phyloP scores from a whole-genome alignment of 2,888 invertebrate genomes.

The Pheosia tremula region DNA sequence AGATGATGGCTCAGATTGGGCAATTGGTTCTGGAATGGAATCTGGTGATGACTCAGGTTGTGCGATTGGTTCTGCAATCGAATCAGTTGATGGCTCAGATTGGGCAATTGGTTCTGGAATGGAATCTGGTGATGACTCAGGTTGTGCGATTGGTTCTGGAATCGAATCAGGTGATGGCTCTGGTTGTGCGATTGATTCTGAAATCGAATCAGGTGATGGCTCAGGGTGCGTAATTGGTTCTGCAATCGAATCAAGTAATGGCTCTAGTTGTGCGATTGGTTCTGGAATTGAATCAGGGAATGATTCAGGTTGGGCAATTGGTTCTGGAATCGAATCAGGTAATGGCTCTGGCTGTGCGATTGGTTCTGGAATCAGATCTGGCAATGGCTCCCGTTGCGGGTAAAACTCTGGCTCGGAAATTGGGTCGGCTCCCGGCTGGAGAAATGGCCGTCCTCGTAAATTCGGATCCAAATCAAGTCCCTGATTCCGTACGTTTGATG shows the following conservation, averaged over 20 bases:
- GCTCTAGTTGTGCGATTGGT: constrained; percentile 8
- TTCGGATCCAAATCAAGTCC: constrained; percentile 13
- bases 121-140: constrained; percentile 7
- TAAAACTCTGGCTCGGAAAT: neutral
- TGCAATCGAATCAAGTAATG: constrained; percentile 3
- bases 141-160: neutral
- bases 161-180: constrained; percentile 7
- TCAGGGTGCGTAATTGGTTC: constrained; percentile 4
- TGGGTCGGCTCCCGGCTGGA: constrained; percentile 4
- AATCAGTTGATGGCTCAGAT: constrained; percentile 8
- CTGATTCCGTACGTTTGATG: constrained; percentile 38
- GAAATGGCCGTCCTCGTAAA: constrained; percentile 9
- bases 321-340: constrained; percentile 6
- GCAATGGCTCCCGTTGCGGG: constrained; percentile 5
- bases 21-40: constrained; percentile 7
- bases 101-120: constrained; percentile 1
- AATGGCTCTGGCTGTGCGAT: constrained; percentile 5
- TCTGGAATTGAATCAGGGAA: constrained; percentile 9
- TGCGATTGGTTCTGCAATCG: constrained; percentile 6
- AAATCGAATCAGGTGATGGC: constrained; percentile 1
- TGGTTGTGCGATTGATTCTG: constrained; percentile 1
- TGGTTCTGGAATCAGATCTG: constrained; percentile 11
- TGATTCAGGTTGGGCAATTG: constrained; percentile 7
- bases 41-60: constrained; percentile 8
- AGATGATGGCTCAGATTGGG: neutral